A percentile compares a stretch with the other conserved stretches of the same genome.
phyloP scores from a whole-genome alignment of 2,888 invertebrate species.

The Chymomyza caudatula region DNA sequence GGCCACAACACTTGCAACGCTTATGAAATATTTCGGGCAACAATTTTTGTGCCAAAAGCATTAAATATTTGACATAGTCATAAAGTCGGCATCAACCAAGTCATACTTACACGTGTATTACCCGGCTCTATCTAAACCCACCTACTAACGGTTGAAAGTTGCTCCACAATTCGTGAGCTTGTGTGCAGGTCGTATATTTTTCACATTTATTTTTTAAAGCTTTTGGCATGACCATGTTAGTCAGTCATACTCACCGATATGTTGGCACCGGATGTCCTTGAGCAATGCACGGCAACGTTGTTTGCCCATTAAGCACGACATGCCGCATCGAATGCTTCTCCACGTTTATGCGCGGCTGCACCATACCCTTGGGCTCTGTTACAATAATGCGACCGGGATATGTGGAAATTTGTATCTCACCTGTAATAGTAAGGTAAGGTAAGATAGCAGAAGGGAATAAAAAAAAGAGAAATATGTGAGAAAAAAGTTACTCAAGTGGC shows the following conservation, averaged over 20 bases:
- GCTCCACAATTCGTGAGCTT: not conserved
- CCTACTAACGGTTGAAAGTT: not conserved
- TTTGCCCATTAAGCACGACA: conserved; percentile 85
- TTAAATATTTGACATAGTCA: conserved; percentile 69
- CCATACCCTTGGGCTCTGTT: conserved; percentile 86
- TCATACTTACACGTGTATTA: no score
- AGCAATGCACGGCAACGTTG: conserved; percentile 87
- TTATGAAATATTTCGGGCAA: no score
- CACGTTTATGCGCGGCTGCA: conserved; percentile 85
- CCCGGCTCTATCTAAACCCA: conserved; percentile 7
- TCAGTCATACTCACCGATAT: conserved; percentile 81
- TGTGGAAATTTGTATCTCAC: conserved; percentile 83
- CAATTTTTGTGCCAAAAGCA: conserved; percentile 39
- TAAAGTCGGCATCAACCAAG: conserved; percentile 55
- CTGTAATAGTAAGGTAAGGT: conserved; percentile 44
- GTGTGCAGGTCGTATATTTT: no score
- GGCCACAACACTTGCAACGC: no score
- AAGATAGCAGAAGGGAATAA: conserved; percentile 8
- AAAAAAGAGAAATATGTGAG: conserved; percentile 25
- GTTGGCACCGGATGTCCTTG: conserved; percentile 90
- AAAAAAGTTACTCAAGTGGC: conserved; percentile 30
- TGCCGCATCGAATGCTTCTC: conserved; percentile 85
- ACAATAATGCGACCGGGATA: conserved; percentile 83
- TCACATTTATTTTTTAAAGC: not conserved
- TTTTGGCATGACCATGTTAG: conserved; percentile 14